Percentiles rank a stretch among this genome's conserved stretches.
Evolutionary conservation across 2,113 vertebrate species (phyloP).

Genomic region (Dipodomys stephensi): DNA sequence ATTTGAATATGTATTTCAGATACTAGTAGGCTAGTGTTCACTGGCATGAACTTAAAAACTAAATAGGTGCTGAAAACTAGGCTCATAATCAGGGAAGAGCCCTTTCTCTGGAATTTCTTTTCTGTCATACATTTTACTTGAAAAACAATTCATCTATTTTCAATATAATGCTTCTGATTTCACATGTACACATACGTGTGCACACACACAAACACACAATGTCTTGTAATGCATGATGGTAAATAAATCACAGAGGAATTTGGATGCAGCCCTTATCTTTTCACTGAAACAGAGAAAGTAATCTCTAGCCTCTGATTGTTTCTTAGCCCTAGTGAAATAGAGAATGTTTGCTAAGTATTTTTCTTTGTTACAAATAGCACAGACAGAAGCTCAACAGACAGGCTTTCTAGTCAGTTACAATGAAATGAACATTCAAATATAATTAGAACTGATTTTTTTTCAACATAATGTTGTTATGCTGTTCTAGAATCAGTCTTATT

Average conservation of each 20-base stretch:
- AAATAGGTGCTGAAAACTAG: background rate
- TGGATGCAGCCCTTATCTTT: background rate
- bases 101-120: background rate
- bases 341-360: background rate
- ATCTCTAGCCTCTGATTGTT: background rate
- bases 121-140: background rate
- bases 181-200: no score
- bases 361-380: conserved; percentile 5
- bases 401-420: background rate
- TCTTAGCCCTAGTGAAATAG: background rate
- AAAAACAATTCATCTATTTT: background rate
- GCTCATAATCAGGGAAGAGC: background rate
- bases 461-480: background rate
- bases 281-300: background rate
- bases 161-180: background rate
- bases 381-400: background rate
- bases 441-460: background rate
- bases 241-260: background rate
- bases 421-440: conserved; percentile 25
- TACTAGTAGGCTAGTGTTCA: background rate
- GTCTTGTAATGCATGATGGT: background rate
- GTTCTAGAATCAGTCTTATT: background rate
- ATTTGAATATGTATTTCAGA: conserved; percentile 8
- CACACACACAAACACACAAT: no score
- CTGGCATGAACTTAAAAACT: background rate